Base-by-base conservation (phyloP, 1,140 invertebrate genomes). In the Ladona fulva region DNA sequence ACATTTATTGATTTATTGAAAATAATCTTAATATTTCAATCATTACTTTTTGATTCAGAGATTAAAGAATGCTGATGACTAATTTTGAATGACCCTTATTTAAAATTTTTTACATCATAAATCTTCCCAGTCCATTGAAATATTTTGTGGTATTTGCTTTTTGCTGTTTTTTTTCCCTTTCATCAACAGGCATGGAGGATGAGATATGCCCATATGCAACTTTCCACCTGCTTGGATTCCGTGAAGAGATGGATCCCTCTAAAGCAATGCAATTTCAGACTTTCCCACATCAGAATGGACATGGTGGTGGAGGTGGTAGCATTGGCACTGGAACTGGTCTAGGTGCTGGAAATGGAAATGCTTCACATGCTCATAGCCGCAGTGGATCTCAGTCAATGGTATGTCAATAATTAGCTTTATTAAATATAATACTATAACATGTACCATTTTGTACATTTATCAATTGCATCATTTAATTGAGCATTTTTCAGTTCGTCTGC, bases 191-290 rank as follows among this genome's bases (percentile, higher is more conserved):
- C 85, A 94, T 95, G 90, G 95, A 96, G 84, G 95, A 97, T 86
- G 95, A 97, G 84, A 96, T 96, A 84, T 96, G 94, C 85, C 95
- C 95, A 16, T 97, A 97, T 85, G 95, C 95, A 1, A 97, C 95
- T 19, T 97, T 97, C 92, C 95, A 97, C 84, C 87, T 97, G 80
- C 89, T 97, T 75, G 95, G 95, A 81, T 96, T 97, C 92, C 92
- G 95, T 80, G 95, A 97, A 84, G 95, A 97, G 89, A 95, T 96
- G 93, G 94, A 96, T 84, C 94, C 94, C 22, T 92, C 89, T 84
- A 95, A 95, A 86, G 92, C 93, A 25, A 90, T 92, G 88, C 91
- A 93, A 81, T 94, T 93, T 88, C 92, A 95, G 85, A 95, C 94
- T 37, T 94, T 96, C 89, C 94, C 94, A 0, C 93, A 95, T 84